Evolutionary conservation across 1,140 invertebrate genomes (phyloP).

Genomic region (Cardiocondyla obscurior): DNA sequence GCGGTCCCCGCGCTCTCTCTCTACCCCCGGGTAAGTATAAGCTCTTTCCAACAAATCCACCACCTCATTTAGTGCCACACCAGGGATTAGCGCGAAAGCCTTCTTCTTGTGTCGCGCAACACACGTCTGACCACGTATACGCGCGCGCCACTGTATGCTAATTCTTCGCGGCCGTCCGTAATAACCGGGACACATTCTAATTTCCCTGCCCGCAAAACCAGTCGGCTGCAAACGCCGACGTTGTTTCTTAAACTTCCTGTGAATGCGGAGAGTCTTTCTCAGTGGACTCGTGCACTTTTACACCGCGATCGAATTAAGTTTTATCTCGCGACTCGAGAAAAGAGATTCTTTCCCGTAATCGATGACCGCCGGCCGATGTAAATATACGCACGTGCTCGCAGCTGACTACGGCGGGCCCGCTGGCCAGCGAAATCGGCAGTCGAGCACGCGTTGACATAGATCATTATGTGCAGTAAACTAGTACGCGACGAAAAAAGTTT

Average conservation of each 20-base stretch:
- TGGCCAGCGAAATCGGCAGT: too few species aligned
- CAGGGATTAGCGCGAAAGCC: constrained; percentile 80
- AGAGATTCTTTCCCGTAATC: too few species aligned
- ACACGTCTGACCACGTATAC: constrained; percentile 80
- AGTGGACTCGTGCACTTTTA: too few species aligned
- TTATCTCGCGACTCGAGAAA: too few species aligned
- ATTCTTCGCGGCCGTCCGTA: constrained; percentile 71
- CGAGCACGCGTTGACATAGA: too few species aligned
- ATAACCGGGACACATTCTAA: constrained; percentile 72
- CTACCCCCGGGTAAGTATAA: constrained; percentile 74
- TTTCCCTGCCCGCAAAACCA: constrained; percentile 62
- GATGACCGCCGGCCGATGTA: too few species aligned
- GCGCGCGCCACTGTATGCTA: constrained; percentile 69
- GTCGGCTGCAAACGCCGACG: constrained; percentile 32
- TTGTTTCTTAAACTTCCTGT: constrained; percentile 26
- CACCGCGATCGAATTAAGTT: too few species aligned
- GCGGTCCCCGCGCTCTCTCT: constrained; percentile 53
- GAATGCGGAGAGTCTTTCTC: neutral
- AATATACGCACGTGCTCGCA: too few species aligned
- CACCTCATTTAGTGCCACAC: constrained; percentile 82
- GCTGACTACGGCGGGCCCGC: too few species aligned
- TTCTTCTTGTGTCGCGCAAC: constrained; percentile 80
- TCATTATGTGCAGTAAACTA: too few species aligned
- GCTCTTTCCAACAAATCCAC: constrained; percentile 84
- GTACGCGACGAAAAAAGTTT: too few species aligned